Base-by-base conservation (phyloP, 2,113 vertebrate species). In the Cynoglossus semilaevis region DNA sequence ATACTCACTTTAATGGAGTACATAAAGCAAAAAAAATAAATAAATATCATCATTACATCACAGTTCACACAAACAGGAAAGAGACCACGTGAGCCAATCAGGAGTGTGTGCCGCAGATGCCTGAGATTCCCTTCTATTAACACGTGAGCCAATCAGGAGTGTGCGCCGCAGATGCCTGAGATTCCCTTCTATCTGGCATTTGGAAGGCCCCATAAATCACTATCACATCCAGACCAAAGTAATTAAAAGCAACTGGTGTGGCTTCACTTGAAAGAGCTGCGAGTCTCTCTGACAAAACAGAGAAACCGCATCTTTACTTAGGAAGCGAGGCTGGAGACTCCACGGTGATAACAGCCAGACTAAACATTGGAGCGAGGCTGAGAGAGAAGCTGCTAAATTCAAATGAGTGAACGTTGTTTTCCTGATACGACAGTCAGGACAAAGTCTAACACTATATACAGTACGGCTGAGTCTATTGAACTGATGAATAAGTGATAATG, bases 101-200 rank as follows among this genome's bases (percentile, higher is more conserved):
- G 42, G 77, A 81, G 77, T 69, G 63, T 75, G 80, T 64, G 70
- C 18, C 34, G 76, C 81, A 87, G 80, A 88, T 84, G 82, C 72
- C 75, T 53, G 66, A 51, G 59, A 71, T 72, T 73, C 49, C 17
- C 13, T 47, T 51, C 68, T 70, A 3, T 10, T 13, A 41, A 14
- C 38, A 13, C 15, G 12, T 5, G 35, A 69, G 55, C 73, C 70
- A 83, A 71, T 81, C 64, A 74, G 42, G 77, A 81, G 77, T 69
- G 63, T 75, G 80, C 67, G 70, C 18, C 34, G 76, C 81, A 87
- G 80, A 88, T 84, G 82, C 72, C 75, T 53, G 66, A 51, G 59
- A 71, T 72, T 73, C 49, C 17, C 13, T 47, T 51, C 68, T 70
- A 72, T 72, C 66, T 58, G 74, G 72, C 58, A 77, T 68, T 58